Evolutionary conservation across 2,113 vertebrate genomes (phyloP).

Genomic region (Emydura subglobosa): DNA sequence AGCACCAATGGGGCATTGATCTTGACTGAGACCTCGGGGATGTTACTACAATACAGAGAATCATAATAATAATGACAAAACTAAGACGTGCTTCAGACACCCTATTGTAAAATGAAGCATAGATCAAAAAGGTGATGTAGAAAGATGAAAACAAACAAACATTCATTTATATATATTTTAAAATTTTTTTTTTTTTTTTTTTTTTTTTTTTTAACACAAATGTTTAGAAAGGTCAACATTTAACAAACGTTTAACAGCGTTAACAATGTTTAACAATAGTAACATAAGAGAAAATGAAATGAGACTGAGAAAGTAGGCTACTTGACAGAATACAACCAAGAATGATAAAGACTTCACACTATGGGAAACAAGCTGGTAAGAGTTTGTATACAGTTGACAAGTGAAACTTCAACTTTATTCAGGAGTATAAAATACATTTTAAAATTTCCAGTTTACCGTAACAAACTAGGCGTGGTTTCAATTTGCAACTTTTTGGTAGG

Average conservation of each 20-base stretch:
- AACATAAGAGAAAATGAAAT: neutral
- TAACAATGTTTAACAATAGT: neutral
- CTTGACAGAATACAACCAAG: neutral
- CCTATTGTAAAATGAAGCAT: rapidly evolving
- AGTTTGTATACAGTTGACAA: neutral
- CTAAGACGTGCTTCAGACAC: neutral
- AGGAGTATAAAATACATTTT: conserved; percentile 71
- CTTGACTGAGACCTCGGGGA: neutral
- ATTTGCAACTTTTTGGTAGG: conserved; percentile 42
- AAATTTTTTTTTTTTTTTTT: neutral
- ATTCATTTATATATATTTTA: neutral
- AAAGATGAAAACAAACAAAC: neutral
- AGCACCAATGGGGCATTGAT: neutral
- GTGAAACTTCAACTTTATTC: conserved; percentile 77
- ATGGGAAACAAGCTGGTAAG: neutral
- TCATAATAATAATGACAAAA: neutral
- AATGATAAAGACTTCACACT: neutral
- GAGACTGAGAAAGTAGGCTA: neutral
- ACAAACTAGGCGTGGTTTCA: neutral
- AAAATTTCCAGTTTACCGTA: conserved; percentile 74
- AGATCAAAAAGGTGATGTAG: neutral
- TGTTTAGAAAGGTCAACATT: neutral
- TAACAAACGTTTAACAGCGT: neutral
- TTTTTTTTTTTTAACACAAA: neutral
- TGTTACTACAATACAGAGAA: neutral